phyloP scores from a whole-genome alignment of 1,140 invertebrate genomes.

The Anoplophora glabripennis region DNA sequence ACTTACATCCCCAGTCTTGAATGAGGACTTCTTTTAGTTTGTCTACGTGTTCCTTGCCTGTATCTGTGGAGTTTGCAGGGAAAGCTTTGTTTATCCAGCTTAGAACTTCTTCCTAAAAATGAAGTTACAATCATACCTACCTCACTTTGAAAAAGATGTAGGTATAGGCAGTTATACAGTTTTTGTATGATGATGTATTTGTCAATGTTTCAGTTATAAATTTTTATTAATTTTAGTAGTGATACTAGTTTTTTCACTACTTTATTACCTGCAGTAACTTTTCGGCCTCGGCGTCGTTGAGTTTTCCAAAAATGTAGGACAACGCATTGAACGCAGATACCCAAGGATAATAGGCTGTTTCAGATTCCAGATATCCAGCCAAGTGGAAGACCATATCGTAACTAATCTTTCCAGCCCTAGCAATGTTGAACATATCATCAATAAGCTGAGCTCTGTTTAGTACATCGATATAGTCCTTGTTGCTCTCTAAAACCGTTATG shows the following conservation, averaged over 20 bases:
- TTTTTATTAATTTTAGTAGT: too few species aligned
- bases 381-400: conserved; percentile 64
- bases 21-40: conserved; percentile 48
- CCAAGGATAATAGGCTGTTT: conserved; percentile 66
- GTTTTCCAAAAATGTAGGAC: conserved; percentile 49
- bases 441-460: conserved; percentile 77
- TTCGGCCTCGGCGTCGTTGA: conserved; percentile 35
- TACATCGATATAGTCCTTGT: conserved; percentile 57
- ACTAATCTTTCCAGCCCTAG: conserved; percentile 62
- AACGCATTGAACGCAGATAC: conserved; percentile 59
- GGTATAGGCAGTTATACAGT: not conserved
- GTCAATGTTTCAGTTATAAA: too few species aligned
- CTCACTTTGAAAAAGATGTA: not conserved
- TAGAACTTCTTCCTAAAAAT: conserved; percentile 2
- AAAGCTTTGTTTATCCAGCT: not conserved
- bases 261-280: conserved; percentile 1
- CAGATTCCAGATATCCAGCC: conserved; percentile 59
- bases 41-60: conserved; percentile 34
- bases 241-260: not conserved
- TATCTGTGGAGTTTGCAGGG: conserved; percentile 29
- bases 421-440: conserved; percentile 73
- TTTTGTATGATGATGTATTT: too few species aligned
- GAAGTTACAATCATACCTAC: not conserved
- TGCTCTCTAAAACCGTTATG: conserved; percentile 54
- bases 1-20: conserved; percentile 53